Evolutionary conservation across 2,888 invertebrate genomes (phyloP).

Genomic region (Conops quadrifasciatus): DNA sequence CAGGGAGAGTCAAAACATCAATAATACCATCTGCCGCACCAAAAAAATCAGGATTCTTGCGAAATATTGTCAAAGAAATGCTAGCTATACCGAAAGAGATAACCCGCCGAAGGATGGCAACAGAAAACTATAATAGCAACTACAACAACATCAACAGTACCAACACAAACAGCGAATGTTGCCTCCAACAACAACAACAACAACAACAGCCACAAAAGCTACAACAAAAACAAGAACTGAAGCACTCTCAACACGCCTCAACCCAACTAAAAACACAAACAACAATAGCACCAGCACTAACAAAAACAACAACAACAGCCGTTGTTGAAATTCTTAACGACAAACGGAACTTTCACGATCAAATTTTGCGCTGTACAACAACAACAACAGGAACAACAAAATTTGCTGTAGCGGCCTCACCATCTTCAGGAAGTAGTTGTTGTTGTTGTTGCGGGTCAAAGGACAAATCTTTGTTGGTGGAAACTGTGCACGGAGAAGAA

Average conservation of each 20-base stretch:
- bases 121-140: too few species aligned
- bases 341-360: constrained; percentile 15
- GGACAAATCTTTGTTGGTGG: too few species aligned
- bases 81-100: too few species aligned
- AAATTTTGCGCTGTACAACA: constrained; percentile 22
- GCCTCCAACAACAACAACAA: background rate
- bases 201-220: constrained; percentile 9
- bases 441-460: background rate
- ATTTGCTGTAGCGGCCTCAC: background rate
- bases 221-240: constrained; percentile 23
- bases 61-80: too few species aligned
- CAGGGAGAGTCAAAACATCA: too few species aligned
- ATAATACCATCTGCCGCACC: too few species aligned
- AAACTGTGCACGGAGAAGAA: background rate
- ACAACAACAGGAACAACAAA: constrained; percentile 12
- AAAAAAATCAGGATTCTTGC: too few species aligned
- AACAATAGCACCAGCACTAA: background rate
- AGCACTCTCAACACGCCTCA: too few species aligned
- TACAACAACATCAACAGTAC: too few species aligned
- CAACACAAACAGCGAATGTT: background rate
- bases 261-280: background rate
- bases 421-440: constrained; percentile 15
- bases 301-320: background rate
- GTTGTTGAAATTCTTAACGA: background rate
- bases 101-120: too few species aligned